Evolutionary conservation across 2,113 vertebrate species (phyloP), one percentile per base, ranked within the genome.

Genomic region (Nothoprocta pentlandii): DNA sequence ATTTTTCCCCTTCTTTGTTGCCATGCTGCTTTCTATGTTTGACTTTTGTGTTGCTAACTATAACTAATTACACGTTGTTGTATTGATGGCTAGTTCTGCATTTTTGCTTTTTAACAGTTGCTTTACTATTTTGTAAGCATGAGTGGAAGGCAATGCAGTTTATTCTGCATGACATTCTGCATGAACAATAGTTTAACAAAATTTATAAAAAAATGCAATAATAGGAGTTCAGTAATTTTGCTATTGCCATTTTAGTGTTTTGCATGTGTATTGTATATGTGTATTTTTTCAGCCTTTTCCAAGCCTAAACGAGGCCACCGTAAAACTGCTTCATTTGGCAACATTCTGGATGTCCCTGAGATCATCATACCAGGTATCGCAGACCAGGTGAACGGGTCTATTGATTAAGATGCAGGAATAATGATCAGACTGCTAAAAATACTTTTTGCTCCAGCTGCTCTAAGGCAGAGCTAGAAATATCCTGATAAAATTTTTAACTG

Each of bases 311-410:
- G 98, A 98, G 99, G 99, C 98, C 99, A 99, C 97, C 99, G 99
- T 99, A 99, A 99, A 99, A 99, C 99, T 76, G 99, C 99, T 97
- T 99, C 99, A 94, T 99, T 98, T 98, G 99, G 99, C 98, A 99
- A 99, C 99, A 99, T 99, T 99, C 99, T 99, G 99, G 99, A 99
- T 98, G 98, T 99, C 98, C 99, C 99, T 98, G 98, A 99, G 99
- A 99, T 99, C 99, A 97, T 99, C 99, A 98, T 99, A 98, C 98
- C 99, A 99, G 99, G 99, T 99, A 99, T 98, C 98, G 96, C 95
- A 97, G 98, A 95, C 97, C 96, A 97, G 94, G 94, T 97, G 95
- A 97, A 92, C 92, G 97, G 97, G 95, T 97, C 97, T 89, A 3
- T 97, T 97, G 96, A 80, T 97, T 97, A 92, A 96, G 95, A 95